Evolutionary conservation across 2,888 invertebrate species (phyloP), one percentile per base, ranked within the genome.

Genomic region (Leucophenga montana): DNA sequence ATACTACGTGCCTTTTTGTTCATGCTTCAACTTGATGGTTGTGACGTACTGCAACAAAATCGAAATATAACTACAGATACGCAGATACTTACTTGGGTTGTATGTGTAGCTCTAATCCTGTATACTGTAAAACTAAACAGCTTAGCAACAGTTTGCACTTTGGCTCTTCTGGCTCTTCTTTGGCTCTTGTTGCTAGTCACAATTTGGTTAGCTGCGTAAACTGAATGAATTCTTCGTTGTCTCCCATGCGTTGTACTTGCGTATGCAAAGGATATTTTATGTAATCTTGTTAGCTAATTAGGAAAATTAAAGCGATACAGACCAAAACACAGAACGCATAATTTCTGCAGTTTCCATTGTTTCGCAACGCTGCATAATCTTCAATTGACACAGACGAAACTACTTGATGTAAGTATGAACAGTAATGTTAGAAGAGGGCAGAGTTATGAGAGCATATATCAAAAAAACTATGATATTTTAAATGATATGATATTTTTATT

Each of bases 281-380:
- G 70, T 77, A 78, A 78, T 77, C 78, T 76, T 71, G 78, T 75
- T 79, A 72, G 73, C 75, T 77, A 82, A 81, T 80, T 80, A 18
- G 2, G 57, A 27, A 27, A 14, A 20, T 11, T 57, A 22, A 16
- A 27, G 27, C 27, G 2, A 27, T 27, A 4, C 27, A n/a, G n/a
- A n/a, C n/a, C n/a, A n/a, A n/a, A n/a, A 27, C 27, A 31, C 16
- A 31, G 27, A 0, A n/a, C 59, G n/a, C 14, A 14, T n/a, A 33
- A 16, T 48, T n/a, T n/a, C n/a, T 20, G 39, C 11, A 18, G 59
- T 59, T n/a, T 31, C 14, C 31, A 31, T 13, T 11, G 57, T n/a
- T 57, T 31, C n/a, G n/a, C n/a, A 14, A 14, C 57, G n/a, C n/a
- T n/a, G n/a, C n/a, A n/a, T n/a, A n/a, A 57, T 14, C 57, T 57